Percentiles rank a stretch among this genome's conserved stretches.
Conservation (phyloP, 2,113 vertebrate genomes). For the Himantopus leucocephalus region DNA sequence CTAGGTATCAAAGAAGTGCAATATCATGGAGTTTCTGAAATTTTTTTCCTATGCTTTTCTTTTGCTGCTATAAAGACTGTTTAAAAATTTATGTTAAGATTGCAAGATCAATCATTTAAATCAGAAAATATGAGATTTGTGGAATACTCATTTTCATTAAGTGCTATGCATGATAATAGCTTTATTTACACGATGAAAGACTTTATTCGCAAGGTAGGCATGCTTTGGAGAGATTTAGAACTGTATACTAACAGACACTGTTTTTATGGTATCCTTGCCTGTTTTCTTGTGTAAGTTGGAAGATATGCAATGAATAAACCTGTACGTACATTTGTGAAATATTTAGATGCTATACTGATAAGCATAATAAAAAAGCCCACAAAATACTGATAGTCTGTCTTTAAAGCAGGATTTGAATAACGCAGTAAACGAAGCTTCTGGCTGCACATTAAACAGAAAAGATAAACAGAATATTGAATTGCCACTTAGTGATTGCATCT, state of each 20-base stretch:
- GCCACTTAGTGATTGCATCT: neutral
- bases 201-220: neutral
- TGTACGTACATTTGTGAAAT: neutral
- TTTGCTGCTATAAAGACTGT: too few species aligned
- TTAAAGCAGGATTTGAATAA: neutral
- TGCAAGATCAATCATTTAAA: too few species aligned
- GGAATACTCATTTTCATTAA: too few species aligned
- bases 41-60: too few species aligned
- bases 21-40: too few species aligned
- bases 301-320: neutral
- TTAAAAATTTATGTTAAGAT: too few species aligned
- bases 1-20: too few species aligned
- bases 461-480: neutral
- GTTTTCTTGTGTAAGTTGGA: neutral
- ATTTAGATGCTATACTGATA: neutral
- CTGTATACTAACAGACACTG: neutral
- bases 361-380: neutral
- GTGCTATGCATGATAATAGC: too few species aligned
- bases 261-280: neutral
- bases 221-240: neutral
- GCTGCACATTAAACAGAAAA: neutral
- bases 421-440: neutral
- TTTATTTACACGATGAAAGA: neutral
- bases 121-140: too few species aligned
- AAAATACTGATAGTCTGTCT: neutral